Conservation (phyloP, 2,888 invertebrate genomes). For the Acholoe squamosa region DNA sequence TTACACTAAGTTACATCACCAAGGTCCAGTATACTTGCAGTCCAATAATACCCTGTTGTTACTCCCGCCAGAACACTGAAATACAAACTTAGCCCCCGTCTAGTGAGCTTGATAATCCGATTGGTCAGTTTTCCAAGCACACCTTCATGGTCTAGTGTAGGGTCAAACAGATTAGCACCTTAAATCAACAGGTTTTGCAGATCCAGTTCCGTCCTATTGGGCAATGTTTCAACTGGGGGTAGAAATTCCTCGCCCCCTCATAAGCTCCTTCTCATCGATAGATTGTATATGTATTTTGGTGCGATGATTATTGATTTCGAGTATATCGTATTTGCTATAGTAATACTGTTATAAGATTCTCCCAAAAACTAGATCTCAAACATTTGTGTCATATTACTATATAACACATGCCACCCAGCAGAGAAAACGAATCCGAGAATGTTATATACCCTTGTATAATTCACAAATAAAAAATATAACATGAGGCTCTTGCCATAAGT, state of each 20-base stretch:
- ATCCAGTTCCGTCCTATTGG: background rate
- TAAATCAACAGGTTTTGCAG: conserved; percentile 13
- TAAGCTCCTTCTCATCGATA: too few species aligned
- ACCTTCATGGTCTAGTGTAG: background rate
- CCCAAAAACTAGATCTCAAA: too few species aligned
- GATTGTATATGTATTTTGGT: too few species aligned
- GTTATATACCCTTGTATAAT: too few species aligned
- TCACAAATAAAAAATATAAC: too few species aligned
- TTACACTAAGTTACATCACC: background rate
- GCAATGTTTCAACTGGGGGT: background rate
- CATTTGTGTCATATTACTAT: too few species aligned
- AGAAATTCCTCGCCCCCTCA: background rate
- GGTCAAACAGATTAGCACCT: background rate
- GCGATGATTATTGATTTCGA: too few species aligned
- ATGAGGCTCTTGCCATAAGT: too few species aligned
- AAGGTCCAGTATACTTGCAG: background rate
- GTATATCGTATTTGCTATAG: too few species aligned
- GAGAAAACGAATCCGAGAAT: too few species aligned
- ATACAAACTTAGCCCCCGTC: conserved; percentile 1
- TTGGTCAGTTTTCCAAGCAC: background rate
- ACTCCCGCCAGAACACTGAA: background rate
- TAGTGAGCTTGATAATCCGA: background rate
- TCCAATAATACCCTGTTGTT: background rate
- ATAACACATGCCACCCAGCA: too few species aligned
- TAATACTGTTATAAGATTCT: too few species aligned